These are phyloP conservation scores for Netelia virgata DNA, from an alignment of 2,888 invertebrate genomes.

Conservation along the genomic window DNA sequence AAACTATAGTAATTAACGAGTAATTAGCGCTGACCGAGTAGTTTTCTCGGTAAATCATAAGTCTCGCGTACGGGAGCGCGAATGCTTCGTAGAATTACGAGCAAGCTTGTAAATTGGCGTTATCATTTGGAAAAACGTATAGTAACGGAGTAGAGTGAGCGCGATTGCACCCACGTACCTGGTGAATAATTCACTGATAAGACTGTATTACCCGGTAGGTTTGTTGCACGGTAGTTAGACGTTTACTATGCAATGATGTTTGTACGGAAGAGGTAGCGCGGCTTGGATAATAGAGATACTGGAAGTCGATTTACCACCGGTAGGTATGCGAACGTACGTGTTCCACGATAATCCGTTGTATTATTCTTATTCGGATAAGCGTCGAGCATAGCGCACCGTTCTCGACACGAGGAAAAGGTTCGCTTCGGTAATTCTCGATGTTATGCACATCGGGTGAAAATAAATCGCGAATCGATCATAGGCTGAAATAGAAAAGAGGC, in stretches of 20 bases:
- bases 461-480: constrained; percentile 2
- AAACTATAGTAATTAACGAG: neutral
- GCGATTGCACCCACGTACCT: constrained; percentile 33
- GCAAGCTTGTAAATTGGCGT: neutral
- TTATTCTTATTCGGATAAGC: constrained; percentile 48
- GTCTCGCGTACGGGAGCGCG: neutral
- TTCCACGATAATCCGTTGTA: constrained; percentile 23
- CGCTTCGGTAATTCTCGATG: constrained; percentile 4
- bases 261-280: constrained; percentile 38
- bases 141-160: constrained; percentile 26
- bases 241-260: constrained; percentile 41
- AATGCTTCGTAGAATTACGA: constrained; percentile 27
- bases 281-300: constrained; percentile 42
- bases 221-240: constrained; percentile 8
- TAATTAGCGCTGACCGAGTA: neutral
- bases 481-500: neutral
- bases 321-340: constrained; percentile 44
- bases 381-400: neutral
- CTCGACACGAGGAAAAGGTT: neutral
- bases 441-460: constrained; percentile 2
- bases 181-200: constrained; percentile 64
- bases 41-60: neutral
- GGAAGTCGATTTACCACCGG: constrained; percentile 23
- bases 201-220: constrained; percentile 38
- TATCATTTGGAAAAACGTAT: constrained; percentile 25